Conservation (phyloP, 2,113 vertebrate genomes). For the Cyprinus carpio region DNA sequence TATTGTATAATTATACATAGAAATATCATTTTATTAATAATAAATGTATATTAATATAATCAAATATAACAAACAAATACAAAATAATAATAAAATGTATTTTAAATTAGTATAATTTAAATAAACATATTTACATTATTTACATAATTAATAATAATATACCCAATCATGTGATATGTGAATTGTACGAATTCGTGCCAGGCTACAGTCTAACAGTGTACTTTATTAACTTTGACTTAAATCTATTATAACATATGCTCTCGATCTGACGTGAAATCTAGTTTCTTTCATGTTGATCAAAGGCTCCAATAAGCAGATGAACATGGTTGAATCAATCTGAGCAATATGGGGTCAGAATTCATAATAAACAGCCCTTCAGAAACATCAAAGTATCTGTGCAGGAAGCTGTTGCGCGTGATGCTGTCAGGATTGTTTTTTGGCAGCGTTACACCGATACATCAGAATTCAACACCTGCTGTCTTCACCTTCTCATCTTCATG, state of each 20-base stretch:
- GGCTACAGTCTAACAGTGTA: background rate
- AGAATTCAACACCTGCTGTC: slow-evolving; percentile 36
- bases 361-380: slow-evolving; percentile 37
- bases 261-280: slow-evolving; percentile 3
- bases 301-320: slow-evolving; percentile 29
- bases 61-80: background rate
- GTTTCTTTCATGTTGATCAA: slow-evolving; percentile 34
- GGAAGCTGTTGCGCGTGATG: background rate
- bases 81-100: background rate
- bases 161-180: background rate
- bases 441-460: slow-evolving; percentile 22
- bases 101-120: background rate
- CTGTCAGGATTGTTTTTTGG: background rate
- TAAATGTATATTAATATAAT: background rate
- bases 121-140: background rate
- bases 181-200: background rate
- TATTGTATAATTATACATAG: background rate
- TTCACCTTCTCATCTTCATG: slow-evolving; percentile 53
- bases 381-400: slow-evolving; percentile 37
- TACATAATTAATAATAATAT: background rate
- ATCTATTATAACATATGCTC: slow-evolving; percentile 8
- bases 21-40: background rate
- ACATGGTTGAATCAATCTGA: background rate
- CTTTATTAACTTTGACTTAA: slow-evolving; percentile 4
- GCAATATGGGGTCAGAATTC: slow-evolving; percentile 21